A percentile compares a stretch with the other conserved stretches of the same genome.
Evolutionary conservation across 2,888 invertebrate species (phyloP).

Genomic region (Limnephilus marmoratus): DNA sequence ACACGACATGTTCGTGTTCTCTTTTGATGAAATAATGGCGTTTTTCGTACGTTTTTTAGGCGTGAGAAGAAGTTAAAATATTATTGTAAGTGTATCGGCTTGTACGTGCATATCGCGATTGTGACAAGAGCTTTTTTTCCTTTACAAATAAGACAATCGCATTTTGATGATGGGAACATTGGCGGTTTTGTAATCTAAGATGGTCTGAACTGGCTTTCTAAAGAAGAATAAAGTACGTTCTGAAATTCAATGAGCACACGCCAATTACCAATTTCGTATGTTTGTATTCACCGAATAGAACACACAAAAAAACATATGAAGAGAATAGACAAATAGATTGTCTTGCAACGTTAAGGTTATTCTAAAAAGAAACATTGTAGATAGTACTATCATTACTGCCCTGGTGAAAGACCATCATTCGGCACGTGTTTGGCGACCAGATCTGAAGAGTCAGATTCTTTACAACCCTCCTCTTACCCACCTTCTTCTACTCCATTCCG

Average conservation of each 20-base stretch:
- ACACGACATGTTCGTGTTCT: conserved; percentile 37
- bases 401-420: no score
- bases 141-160: not conserved
- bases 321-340: not conserved
- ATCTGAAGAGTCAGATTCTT: no score
- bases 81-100: conserved; percentile 16
- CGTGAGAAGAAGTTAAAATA: conserved; percentile 27
- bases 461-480: no score
- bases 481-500: no score
- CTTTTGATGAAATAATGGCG: conserved; percentile 34
- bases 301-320: not conserved
- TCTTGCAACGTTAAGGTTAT: not conserved
- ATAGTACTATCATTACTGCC: no score
- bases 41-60: conserved; percentile 21
- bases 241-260: conserved; percentile 8
- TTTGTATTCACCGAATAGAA: not conserved
- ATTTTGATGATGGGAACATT: conserved; percentile 13
- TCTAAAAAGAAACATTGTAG: no score
- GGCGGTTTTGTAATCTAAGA: not conserved
- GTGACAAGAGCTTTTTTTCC: conserved; percentile 30
- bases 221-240: not conserved
- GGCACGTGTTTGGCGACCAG: no score
- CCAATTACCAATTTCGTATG: not conserved
- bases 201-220: not conserved
- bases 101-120: conserved; percentile 41